Conservation (phyloP, 2,888 invertebrate species). For the Rhorus exstirpatorius region DNA sequence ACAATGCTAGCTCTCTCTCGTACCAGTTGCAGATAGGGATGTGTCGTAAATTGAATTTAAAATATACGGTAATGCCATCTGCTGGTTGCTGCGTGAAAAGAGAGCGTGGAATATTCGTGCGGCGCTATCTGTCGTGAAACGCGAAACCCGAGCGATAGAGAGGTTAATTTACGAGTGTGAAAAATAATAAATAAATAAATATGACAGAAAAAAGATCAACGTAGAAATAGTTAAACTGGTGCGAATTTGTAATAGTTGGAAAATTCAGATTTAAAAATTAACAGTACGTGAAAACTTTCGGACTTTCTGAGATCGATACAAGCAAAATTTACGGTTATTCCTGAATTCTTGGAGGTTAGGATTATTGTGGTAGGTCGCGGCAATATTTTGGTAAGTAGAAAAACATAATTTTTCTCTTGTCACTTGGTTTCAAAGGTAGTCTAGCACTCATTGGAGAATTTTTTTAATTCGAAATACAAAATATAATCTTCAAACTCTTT, state of each 20-base stretch:
- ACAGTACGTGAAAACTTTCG: constrained; percentile 6
- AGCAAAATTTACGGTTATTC: not conserved
- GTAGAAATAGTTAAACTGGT: not conserved
- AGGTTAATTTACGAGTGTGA: too few relatives aligned
- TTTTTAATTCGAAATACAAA: too few relatives aligned
- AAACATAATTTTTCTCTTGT: not conserved
- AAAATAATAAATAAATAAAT: constrained; percentile 14
- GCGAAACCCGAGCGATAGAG: too few relatives aligned
- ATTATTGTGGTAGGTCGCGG: not conserved
- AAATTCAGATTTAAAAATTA: not conserved
- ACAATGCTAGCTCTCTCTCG: not conserved
- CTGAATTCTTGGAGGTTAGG: constrained; percentile 35
- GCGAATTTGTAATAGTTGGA: not conserved
- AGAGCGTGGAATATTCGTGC: not conserved
- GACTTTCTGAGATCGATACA: not conserved
- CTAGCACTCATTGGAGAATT: too few relatives aligned
- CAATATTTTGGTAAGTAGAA: not conserved
- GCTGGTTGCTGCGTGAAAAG: not conserved
- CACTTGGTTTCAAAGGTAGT: too few relatives aligned
- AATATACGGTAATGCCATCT: constrained; percentile 3
- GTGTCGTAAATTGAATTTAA: not conserved
- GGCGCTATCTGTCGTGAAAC: constrained; percentile 4
- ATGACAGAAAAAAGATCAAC: not conserved
- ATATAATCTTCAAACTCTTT: too few relatives aligned
- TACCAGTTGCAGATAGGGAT: not conserved